A percentile compares a stretch with the other conserved stretches of the same genome.
These are phyloP conservation scores for Malaclemys terrapin DNA, from an alignment of 2,113 vertebrate genomes.

Conservation along the genomic window DNA sequence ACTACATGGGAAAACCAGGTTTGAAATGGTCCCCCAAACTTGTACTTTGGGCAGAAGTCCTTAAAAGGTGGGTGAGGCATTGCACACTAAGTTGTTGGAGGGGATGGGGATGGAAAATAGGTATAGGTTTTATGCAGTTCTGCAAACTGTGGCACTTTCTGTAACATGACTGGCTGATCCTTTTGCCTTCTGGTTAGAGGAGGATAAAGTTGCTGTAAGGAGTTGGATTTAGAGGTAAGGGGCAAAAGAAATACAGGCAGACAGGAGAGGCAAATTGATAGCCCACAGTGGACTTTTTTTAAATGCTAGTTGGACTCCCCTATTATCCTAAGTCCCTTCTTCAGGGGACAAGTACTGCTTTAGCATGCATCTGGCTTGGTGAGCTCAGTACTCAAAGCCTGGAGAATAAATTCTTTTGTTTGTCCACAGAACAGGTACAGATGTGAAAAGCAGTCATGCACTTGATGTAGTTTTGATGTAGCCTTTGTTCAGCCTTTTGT, in stretches of 20 bases:
- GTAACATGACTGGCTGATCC: neutral
- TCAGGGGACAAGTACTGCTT: neutral
- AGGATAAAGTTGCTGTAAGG: neutral
- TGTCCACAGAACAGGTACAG: neutral
- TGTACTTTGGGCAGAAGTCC: neutral
- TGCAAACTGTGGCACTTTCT: neutral
- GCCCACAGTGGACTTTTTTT: neutral
- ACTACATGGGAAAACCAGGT: neutral
- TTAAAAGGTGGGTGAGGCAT: neutral
- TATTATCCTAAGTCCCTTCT: neutral
- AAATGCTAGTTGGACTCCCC: neutral
- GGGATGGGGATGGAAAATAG: neutral
- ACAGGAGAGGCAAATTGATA: neutral
- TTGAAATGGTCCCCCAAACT: neutral
- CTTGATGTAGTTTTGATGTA: neutral
- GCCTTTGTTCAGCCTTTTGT: neutral
- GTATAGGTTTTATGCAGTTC: neutral
- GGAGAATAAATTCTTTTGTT: neutral
- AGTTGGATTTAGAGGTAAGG: neutral
- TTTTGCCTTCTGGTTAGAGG: neutral
- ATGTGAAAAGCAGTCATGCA: neutral
- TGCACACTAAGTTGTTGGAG: neutral
- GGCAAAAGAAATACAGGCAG: neutral
- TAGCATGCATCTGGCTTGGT: neutral
- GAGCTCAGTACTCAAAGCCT: neutral